These are phyloP conservation scores for Marasmarcha lunaedactyla DNA, from an alignment of 2,888 invertebrate genomes.

Conservation along the genomic window DNA sequence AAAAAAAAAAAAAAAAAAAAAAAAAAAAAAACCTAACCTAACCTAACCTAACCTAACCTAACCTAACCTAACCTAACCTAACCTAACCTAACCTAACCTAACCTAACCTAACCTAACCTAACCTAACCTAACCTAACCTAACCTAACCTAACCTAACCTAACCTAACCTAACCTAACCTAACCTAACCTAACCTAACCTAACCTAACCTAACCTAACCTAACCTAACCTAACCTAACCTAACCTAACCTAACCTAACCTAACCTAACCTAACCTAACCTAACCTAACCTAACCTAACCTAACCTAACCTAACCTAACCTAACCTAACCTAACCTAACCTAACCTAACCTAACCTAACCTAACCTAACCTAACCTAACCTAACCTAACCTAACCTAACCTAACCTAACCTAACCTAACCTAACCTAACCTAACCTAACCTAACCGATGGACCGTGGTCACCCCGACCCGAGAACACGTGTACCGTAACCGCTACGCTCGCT, in stretches of 20 bases:
- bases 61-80: constrained; percentile 14
- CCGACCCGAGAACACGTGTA: no score
- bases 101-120: constrained; percentile 16
- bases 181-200: constrained; percentile 18
- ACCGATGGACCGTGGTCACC: no score
- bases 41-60: constrained; percentile 11
- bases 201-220: constrained; percentile 16
- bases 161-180: constrained; percentile 19
- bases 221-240: constrained; percentile 14
- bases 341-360: constrained; percentile 15
- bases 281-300: constrained; percentile 18
- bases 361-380: constrained; percentile 13
- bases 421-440: constrained; percentile 12
- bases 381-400: constrained; percentile 14
- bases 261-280: constrained; percentile 17
- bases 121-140: constrained; percentile 16
- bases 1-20: no score
- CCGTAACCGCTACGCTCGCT: no score
- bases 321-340: constrained; percentile 14
- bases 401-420: constrained; percentile 16
- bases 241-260: constrained; percentile 15
- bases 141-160: constrained; percentile 19
- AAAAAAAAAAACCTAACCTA: constrained; percentile 11
- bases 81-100: constrained; percentile 13
- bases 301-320: constrained; percentile 15